phyloP scores from a whole-genome alignment of 2,888 invertebrate species.

The Arge pagana region DNA sequence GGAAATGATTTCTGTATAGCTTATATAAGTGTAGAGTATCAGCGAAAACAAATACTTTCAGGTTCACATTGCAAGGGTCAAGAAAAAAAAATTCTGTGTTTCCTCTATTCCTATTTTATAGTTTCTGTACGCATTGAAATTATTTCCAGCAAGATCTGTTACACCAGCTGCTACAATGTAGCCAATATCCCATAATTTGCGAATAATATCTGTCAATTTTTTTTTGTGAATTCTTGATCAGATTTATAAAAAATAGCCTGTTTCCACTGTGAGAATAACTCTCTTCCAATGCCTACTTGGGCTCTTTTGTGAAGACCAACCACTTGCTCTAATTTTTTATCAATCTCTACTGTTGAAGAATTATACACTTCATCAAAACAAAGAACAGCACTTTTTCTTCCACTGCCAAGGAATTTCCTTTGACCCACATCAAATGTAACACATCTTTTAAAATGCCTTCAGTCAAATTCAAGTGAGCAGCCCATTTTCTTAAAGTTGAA shows the following conservation, averaged over 20 bases:
- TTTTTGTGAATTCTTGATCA: conserved; percentile 35
- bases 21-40: too few relatives aligned
- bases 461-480: not conserved
- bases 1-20: too few relatives aligned
- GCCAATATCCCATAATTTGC: conserved; percentile 28
- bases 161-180: conserved; percentile 37
- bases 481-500: not conserved
- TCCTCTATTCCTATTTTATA: too few relatives aligned
- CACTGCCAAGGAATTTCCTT: conserved; percentile 16
- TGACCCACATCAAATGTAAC: conserved; percentile 29
- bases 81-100: too few relatives aligned
- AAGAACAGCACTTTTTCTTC: conserved; percentile 28
- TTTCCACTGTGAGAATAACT: conserved; percentile 35
- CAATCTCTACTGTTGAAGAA: conserved; percentile 33
- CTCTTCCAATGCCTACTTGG: conserved; percentile 35
- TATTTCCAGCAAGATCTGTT: too few relatives aligned
- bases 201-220: conserved; percentile 31
- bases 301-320: conserved; percentile 36
- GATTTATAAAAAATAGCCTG: conserved; percentile 39
- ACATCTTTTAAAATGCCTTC: conserved; percentile 30
- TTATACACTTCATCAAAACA: conserved; percentile 39
- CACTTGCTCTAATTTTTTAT: conserved; percentile 32
- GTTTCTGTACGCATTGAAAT: too few relatives aligned
- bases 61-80: too few relatives aligned
- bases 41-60: too few relatives aligned